These are phyloP conservation scores for Phataginus tetradactyla DNA, from an alignment of 2,797 vertebrate genomes.

Conservation along the genomic window DNA sequence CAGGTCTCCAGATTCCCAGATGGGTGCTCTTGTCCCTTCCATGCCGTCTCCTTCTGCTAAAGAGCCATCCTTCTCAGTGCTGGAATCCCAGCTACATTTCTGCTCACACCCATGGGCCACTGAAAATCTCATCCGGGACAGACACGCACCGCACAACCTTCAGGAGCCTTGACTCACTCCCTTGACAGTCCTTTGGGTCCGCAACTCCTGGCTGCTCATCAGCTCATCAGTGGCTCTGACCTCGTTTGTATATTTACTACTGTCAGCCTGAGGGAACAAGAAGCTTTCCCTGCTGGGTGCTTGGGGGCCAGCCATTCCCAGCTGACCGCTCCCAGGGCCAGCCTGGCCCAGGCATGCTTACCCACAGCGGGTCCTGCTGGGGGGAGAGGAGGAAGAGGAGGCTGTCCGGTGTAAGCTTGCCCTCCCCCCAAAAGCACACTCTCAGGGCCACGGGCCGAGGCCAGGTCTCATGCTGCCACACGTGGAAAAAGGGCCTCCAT, in stretches of 20 bases:
- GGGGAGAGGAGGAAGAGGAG: not conserved
- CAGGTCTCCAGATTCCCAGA: not conserved
- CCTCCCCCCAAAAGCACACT: not conserved
- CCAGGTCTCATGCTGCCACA: not conserved
- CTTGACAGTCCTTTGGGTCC: not conserved
- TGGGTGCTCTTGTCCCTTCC: not conserved
- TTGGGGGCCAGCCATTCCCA: not conserved
- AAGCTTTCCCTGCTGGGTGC: not conserved
- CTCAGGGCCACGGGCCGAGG: accelerated
- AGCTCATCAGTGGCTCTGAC: not conserved
- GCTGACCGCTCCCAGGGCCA: not conserved
- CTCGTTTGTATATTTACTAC: not conserved
- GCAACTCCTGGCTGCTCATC: not conserved
- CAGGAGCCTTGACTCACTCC: not conserved
- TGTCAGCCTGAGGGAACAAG: not conserved
- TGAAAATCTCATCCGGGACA: not conserved
- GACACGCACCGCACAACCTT: not conserved
- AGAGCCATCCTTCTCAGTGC: too few species aligned
- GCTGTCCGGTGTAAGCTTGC: not conserved
- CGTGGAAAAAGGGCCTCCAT: not conserved
- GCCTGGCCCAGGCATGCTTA: not conserved
- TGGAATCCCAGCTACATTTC: not conserved
- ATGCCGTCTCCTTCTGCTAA: not conserved
- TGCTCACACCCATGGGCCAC: not conserved
- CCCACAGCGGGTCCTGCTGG: accelerated